Conservation (phyloP, 2,888 invertebrate species). For the Meiosimyza platycephala region DNA sequence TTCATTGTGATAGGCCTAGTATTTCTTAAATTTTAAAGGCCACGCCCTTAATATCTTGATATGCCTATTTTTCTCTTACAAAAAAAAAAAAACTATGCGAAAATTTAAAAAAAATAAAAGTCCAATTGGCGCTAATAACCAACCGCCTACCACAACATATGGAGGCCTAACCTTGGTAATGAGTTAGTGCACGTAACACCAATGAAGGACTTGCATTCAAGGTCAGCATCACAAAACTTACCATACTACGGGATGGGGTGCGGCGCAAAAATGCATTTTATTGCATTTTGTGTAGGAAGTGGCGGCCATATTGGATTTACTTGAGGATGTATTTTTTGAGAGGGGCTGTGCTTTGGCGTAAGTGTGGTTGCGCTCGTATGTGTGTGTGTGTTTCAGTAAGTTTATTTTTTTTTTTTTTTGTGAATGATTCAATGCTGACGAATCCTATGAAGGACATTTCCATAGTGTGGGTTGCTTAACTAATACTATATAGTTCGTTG, state of each 20-base stretch:
- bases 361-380: no score
- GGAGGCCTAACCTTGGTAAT: constrained; percentile 44
- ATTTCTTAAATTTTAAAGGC: not conserved
- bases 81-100: no score
- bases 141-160: not conserved
- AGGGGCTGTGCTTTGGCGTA: not conserved
- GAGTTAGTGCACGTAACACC: constrained; percentile 47
- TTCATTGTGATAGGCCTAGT: no score
- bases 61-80: no score
- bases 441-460: constrained; percentile 8
- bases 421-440: constrained; percentile 16
- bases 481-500: not conserved
- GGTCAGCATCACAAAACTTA: constrained; percentile 47
- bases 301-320: constrained; percentile 13
- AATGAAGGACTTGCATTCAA: constrained; percentile 56
- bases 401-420: not conserved
- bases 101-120: no score
- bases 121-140: not conserved
- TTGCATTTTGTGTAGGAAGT: constrained; percentile 17
- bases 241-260: not conserved
- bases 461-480: constrained; percentile 1
- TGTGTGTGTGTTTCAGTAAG: no score
- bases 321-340: not conserved
- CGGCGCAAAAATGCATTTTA: not conserved
- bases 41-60: no score